These are phyloP conservation scores for Microplitis deprimator DNA, from an alignment of 2,888 invertebrate species.

Conservation along the genomic window DNA sequence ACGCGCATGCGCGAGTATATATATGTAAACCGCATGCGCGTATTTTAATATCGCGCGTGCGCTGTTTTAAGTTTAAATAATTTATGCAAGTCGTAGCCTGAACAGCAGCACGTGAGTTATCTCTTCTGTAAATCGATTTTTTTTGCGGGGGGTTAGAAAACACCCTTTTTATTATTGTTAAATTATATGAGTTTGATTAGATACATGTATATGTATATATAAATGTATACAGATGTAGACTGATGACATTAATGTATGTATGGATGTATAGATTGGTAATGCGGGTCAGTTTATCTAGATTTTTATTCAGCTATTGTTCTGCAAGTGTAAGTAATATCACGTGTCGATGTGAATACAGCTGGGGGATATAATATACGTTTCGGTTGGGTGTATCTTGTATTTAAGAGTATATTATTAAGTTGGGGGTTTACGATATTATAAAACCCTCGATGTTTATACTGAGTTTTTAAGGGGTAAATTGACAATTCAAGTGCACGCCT, in stretches of 20 bases:
- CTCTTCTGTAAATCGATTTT: not conserved
- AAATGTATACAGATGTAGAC: not conserved
- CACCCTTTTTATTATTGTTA: slow-evolving; percentile 1
- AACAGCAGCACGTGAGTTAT: not conserved
- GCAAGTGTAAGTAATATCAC: not conserved
- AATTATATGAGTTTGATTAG: not conserved
- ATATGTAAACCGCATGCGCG: not conserved
- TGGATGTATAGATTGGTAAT: not conserved
- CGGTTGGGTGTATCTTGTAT: not conserved
- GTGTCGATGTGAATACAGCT: not conserved
- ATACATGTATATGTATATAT: not conserved
- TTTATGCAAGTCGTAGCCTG: slow-evolving; percentile 13
- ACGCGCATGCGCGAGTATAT: not conserved
- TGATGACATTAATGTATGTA: not conserved
- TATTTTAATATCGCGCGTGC: slow-evolving; percentile 1
- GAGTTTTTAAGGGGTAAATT: not conserved
- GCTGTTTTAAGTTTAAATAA: not conserved
- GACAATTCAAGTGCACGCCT: slow-evolving; percentile 2
- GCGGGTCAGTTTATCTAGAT: slow-evolving; percentile 1
- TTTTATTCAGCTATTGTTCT: not conserved
- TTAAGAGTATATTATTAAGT: not conserved
- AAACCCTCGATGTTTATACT: not conserved
- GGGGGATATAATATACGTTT: not conserved
- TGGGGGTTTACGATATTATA: too few species aligned
- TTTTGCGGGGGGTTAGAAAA: not conserved